A percentile compares a stretch with the other conserved stretches of the same genome.
These are phyloP conservation scores for Eonycteris spelaea DNA, from an alignment of 2,113 vertebrate species.

Conservation along the genomic window DNA sequence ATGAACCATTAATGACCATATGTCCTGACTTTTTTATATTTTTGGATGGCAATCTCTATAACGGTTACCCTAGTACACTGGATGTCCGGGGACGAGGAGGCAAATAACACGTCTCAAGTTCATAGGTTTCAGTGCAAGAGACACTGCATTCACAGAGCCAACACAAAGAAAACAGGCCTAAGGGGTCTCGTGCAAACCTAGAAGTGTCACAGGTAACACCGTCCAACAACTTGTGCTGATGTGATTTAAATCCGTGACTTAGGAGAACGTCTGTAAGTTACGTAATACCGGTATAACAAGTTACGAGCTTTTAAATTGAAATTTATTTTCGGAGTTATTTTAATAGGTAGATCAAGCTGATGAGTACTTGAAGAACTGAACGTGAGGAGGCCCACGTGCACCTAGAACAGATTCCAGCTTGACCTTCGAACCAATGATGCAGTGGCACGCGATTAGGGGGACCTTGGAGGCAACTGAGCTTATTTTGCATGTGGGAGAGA, in stretches of 20 bases:
- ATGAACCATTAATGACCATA: not conserved
- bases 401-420: too few relatives aligned
- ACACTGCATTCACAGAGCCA: not conserved
- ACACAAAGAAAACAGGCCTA: not conserved
- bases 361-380: not conserved
- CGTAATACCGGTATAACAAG: too few relatives aligned
- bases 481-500: not conserved
- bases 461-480: not conserved
- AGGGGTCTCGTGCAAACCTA: not conserved
- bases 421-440: not conserved
- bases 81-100: rapidly evolving
- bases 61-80: not conserved
- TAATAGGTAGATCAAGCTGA: not conserved
- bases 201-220: not conserved
- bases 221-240: not conserved
- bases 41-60: not conserved
- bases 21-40: not conserved
- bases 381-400: not conserved
- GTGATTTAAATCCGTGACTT: not conserved
- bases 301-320: too few relatives aligned
- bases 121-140: not conserved
- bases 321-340: not conserved
- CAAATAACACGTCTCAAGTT: not conserved
- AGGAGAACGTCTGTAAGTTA: not conserved
- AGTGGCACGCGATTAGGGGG: not conserved